Conservation (phyloP, 2,888 invertebrate species). For the Leucozona laternaria region DNA sequence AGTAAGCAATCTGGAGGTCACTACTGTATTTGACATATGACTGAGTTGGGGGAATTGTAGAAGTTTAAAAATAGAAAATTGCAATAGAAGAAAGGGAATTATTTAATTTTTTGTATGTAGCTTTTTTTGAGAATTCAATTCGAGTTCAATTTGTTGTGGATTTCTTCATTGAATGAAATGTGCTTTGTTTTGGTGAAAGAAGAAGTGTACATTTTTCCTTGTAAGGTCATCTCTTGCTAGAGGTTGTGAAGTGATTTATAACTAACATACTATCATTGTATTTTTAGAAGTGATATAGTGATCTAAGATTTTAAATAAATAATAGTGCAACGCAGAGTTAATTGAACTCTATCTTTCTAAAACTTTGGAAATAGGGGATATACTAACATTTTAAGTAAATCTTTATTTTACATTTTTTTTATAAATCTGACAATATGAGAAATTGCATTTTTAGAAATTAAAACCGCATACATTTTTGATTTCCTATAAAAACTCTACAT, state of each 20-base stretch:
- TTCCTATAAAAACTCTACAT: too few relatives aligned
- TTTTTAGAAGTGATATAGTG: neutral
- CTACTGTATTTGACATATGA: slow-evolving; percentile 71
- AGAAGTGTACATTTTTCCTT: neutral
- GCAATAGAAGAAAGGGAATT: slow-evolving; percentile 61
- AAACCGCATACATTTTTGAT: too few relatives aligned
- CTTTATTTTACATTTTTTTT: too few relatives aligned
- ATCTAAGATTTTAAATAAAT: neutral
- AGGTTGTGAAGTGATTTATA: neutral
- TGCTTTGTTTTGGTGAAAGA: slow-evolving; percentile 25
- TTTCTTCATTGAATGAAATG: slow-evolving; percentile 46
- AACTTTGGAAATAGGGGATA: too few relatives aligned
- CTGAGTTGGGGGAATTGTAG: slow-evolving; percentile 54
- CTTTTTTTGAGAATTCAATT: slow-evolving; percentile 12
- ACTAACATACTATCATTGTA: neutral
- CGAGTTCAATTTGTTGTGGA: slow-evolving; percentile 54
- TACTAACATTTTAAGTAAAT: too few relatives aligned
- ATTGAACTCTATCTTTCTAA: neutral
- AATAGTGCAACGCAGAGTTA: neutral
- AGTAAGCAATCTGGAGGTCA: slow-evolving; percentile 64
- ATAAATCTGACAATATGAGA: too few relatives aligned
- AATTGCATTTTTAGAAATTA: too few relatives aligned
- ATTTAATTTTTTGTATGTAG: slow-evolving; percentile 27
- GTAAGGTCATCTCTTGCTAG: neutral
- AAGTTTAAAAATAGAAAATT: slow-evolving; percentile 59